phyloP scores from a whole-genome alignment of 2,113 vertebrate species.

The Rhinopomastus cyanomelas region DNA sequence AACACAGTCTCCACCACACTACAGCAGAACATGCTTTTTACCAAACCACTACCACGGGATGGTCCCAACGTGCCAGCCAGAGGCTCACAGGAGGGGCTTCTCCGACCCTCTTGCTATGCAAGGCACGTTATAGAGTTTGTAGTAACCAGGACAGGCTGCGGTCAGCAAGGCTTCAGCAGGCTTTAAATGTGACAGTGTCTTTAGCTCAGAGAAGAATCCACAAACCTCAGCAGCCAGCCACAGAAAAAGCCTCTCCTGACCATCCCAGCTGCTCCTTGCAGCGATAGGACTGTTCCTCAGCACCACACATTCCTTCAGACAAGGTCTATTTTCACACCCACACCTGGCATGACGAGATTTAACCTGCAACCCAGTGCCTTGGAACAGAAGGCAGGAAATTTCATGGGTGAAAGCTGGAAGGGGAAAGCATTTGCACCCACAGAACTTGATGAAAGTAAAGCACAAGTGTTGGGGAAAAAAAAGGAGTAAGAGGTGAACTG shows the following conservation, averaged over 20 bases:
- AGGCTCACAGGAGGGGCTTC: neutral
- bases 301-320: accelerated
- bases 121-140: neutral
- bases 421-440: accelerated
- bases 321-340: neutral
- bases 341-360: neutral
- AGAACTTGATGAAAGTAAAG: neutral
- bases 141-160: neutral
- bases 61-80: accelerated
- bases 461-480: neutral
- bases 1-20: neutral
- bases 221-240: neutral
- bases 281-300: neutral
- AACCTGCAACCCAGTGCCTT: accelerated
- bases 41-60: neutral
- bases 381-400: neutral
- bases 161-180: neutral
- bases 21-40: neutral
- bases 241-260: neutral
- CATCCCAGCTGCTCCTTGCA: neutral
- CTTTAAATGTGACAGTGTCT: neutral
- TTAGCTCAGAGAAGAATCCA: neutral
- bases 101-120: slow-evolving; percentile 19
- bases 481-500: neutral
- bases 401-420: accelerated